phyloP scores from a whole-genome alignment of 2,888 invertebrate genomes.

The Aporophyla lueneburgensis region DNA sequence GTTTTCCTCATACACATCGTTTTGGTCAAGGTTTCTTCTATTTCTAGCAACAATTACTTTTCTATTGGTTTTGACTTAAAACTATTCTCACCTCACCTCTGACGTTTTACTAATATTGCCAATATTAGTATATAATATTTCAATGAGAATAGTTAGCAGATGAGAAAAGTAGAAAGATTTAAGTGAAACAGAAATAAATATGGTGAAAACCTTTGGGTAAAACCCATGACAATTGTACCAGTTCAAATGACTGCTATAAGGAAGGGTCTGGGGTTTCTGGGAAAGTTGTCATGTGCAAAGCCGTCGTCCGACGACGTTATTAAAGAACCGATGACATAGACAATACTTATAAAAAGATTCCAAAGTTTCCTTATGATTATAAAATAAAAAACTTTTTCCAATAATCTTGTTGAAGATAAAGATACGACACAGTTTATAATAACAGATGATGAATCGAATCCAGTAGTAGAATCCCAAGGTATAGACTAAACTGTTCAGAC shows the following conservation, averaged over 20 bases:
- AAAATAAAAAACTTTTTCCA: not conserved
- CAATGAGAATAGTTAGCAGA: not conserved
- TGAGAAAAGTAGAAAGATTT: not conserved
- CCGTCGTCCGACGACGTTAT: not conserved
- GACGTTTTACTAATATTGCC: not conserved
- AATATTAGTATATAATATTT: not conserved
- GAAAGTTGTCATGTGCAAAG: conserved; percentile 1
- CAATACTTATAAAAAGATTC: not conserved
- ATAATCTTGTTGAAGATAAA: conserved; percentile 10
- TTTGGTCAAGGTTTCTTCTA: conserved; percentile 42
- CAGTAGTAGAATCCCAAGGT: conserved; percentile 20
- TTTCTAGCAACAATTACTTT: conserved; percentile 24
- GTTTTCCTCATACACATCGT: conserved; percentile 53
- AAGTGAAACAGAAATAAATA: not conserved
- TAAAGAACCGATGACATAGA: not conserved
- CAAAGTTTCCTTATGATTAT: not conserved
- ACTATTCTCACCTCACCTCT: not conserved
- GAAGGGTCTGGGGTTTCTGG: not conserved
- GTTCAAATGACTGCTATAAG: not conserved
- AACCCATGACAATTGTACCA: conserved; percentile 13
- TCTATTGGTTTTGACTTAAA: not conserved
- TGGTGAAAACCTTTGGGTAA: conserved; percentile 20
- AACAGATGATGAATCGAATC: conserved; percentile 26
- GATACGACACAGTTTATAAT: not conserved
- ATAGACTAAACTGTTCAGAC: conserved; percentile 39